phyloP scores from a whole-genome alignment of 2,888 invertebrate genomes.

The Melanostoma scalare region DNA sequence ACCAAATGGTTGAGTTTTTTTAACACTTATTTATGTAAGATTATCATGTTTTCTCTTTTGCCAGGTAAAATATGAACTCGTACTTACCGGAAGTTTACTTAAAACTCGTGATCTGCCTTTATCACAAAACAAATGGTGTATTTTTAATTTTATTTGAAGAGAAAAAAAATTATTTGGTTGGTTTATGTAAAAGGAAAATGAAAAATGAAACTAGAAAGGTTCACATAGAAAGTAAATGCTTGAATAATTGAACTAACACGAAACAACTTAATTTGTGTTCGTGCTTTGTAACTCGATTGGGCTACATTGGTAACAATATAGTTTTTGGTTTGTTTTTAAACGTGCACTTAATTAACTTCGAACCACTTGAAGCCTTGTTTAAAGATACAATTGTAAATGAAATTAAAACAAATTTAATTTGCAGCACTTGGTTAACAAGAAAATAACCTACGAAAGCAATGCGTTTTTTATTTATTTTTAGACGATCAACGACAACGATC shows the following conservation, averaged over 20 bases:
- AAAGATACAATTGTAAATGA: constrained; percentile 8
- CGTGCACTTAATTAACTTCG: constrained; percentile 43
- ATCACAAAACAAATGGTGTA: constrained; percentile 27
- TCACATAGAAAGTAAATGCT: constrained; percentile 50
- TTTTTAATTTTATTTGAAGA: constrained; percentile 12
- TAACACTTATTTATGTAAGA: neutral
- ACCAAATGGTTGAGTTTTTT: too few species aligned
- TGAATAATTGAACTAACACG: constrained; percentile 57
- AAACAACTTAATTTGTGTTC: constrained; percentile 61
- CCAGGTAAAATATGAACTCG: neutral
- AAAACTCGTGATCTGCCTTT: constrained; percentile 66
- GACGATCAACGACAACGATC: constrained; percentile 72
- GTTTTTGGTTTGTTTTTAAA: constrained; percentile 33
- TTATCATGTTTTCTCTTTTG: neutral
- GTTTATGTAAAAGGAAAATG: constrained; percentile 2
- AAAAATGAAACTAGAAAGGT: constrained; percentile 18
- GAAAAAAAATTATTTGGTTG: constrained; percentile 26
- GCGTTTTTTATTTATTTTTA: constrained; percentile 66
- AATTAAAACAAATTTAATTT: constrained; percentile 34
- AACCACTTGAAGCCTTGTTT: constrained; percentile 6
- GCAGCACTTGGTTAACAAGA: constrained; percentile 29
- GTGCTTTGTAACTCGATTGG: constrained; percentile 61
- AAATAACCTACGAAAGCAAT: constrained; percentile 47
- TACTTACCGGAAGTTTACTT: constrained; percentile 64
- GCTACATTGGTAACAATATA: constrained; percentile 68